A percentile compares a stretch with the other conserved stretches of the same genome.
These are phyloP conservation scores for Drosophila pachea DNA, from an alignment of 1,140 invertebrate species.

Conservation along the genomic window DNA sequence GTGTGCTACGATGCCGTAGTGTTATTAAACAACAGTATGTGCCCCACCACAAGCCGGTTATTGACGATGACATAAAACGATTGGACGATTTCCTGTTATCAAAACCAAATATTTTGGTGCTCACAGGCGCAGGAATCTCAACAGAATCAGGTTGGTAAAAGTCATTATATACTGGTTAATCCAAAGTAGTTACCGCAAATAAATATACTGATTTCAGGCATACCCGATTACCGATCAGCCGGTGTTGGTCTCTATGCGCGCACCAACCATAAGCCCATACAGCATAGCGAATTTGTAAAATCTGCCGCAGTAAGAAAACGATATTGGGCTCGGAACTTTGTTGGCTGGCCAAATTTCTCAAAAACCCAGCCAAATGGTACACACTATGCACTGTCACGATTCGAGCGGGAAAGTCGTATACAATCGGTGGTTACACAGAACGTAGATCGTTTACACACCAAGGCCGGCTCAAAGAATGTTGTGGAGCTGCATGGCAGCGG, in stretches of 20 bases:
- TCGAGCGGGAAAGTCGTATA: slow-evolving; percentile 83
- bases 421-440: slow-evolving; percentile 93
- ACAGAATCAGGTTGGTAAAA: slow-evolving; percentile 87
- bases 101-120: slow-evolving; percentile 83
- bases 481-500: slow-evolving; percentile 96
- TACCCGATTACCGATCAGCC: slow-evolving; percentile 96
- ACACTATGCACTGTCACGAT: slow-evolving; percentile 83
- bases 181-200: not conserved
- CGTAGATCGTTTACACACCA: slow-evolving; percentile 94
- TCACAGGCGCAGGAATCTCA: slow-evolving; percentile 97
- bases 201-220: slow-evolving; percentile 81
- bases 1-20: slow-evolving; percentile 45
- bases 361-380: slow-evolving; percentile 83
- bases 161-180: not conserved
- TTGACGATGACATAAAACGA: slow-evolving; percentile 82
- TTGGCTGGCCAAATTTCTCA: slow-evolving; percentile 93
- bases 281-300: slow-evolving; percentile 91
- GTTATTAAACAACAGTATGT: slow-evolving; percentile 81
- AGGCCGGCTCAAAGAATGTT: slow-evolving; percentile 91
- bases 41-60: slow-evolving; percentile 85
- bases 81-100: slow-evolving; percentile 84
- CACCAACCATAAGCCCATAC: slow-evolving; percentile 89
- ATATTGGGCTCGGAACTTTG: slow-evolving; percentile 97
- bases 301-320: slow-evolving; percentile 85
- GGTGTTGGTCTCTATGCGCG: slow-evolving; percentile 94